Base-by-base conservation (phyloP, 2,797 vertebrate species). In the Lacerta agilis region DNA sequence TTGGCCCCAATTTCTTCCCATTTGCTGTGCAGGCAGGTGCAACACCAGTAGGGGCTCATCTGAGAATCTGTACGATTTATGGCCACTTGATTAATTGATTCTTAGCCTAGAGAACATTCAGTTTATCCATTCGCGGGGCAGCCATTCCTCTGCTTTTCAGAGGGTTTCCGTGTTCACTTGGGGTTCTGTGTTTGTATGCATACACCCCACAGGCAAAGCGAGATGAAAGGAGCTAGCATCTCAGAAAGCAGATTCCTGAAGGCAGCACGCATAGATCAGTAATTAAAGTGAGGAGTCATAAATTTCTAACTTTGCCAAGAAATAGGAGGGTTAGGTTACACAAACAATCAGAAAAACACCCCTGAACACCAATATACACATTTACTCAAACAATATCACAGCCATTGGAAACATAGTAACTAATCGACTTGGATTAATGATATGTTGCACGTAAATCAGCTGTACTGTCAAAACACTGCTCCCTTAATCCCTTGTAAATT, bases 391-490 rank as follows among this genome's bases (percentile, higher is more conserved):
- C 55, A 76, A 13, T 81, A 77, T 69, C 29, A 86, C 86, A 95
- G 87, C 86, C 89, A 89, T 84, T 92, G 86, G 91, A 96, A 96
- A 94, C 66, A 86, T 89, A 90, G 90, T 91, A 91, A 88, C 83
- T 93, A 92, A 93, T 96, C 95, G 94, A 64, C 86, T 93, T 94
- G 92, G 84, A 95, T 96, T 95, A 95, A 95, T 94, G 93, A 94
- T 86, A 88, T 95, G 91, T 93, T 96, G 92, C 93, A 92, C 78
- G 94, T 96, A 96, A 95, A 96, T 94, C 94, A 96, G 90, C 91
- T 93, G 29, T 91, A 79, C 95, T 96, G 96, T 96, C 97, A 97
- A 97, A 97, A 96, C 93, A 97, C 76, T 94, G 87, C 58, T 95
- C 88, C 94, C 96, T 96, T 96, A 96, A 96, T 95, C 93, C 94